Conservation (phyloP, 2,113 vertebrate species). For the Baryphthengus martii region DNA sequence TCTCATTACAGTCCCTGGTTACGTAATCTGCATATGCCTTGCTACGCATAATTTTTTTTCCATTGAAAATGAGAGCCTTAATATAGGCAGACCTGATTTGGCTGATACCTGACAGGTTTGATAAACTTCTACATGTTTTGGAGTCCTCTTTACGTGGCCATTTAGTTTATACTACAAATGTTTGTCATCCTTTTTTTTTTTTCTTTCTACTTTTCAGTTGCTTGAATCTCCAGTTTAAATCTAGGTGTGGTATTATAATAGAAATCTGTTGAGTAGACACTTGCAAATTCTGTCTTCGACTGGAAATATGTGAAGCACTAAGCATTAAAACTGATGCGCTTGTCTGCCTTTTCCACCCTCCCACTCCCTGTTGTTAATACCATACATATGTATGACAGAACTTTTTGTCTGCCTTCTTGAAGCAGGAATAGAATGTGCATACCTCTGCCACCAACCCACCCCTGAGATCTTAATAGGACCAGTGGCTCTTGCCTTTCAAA, state of each 20-base stretch:
- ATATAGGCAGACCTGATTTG: not conserved
- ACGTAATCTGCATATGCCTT: not conserved
- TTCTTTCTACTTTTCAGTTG: not conserved
- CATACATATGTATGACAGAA: not conserved
- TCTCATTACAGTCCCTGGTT: not conserved
- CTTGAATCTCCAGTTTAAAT: not conserved
- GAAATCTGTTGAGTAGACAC: not conserved
- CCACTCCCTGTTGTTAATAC: not conserved
- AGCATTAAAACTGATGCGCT: not conserved
- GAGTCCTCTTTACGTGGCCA: not conserved
- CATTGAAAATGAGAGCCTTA: not conserved
- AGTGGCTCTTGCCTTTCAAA: not conserved
- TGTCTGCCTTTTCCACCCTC: accelerated
- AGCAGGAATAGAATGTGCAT: not conserved
- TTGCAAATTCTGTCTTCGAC: not conserved
- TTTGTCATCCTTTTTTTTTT: not conserved
- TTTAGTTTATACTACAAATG: not conserved
- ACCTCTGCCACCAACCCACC: not conserved
- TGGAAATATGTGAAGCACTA: not conserved
- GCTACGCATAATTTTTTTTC: not conserved
- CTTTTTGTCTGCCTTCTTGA: not conserved
- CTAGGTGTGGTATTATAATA: not conserved
- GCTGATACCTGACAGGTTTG: not conserved
- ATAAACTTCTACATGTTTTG: not conserved
- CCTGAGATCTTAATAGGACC: not conserved